A percentile compares a stretch with the other conserved stretches of the same genome.
Conservation (phyloP, 2,888 invertebrate species). For the Anarsia innoxiella region DNA sequence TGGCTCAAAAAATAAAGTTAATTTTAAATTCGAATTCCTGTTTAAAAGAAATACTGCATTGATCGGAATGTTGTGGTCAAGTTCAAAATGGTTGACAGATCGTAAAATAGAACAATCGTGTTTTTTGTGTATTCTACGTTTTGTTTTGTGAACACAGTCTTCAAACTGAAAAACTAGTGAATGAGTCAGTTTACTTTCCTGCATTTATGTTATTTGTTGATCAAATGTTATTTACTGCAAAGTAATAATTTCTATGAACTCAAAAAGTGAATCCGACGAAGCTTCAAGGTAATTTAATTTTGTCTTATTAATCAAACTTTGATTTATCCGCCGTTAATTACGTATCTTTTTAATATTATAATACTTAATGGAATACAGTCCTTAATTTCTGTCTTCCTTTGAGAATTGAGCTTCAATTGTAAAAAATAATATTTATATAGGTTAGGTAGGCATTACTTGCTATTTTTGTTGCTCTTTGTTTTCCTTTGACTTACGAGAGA, state of each 20-base stretch:
- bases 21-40: neutral
- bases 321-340: slow-evolving; percentile 5
- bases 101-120: slow-evolving; percentile 48
- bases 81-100: slow-evolving; percentile 60
- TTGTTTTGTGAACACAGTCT: slow-evolving; percentile 37
- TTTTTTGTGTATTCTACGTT: slow-evolving; percentile 47
- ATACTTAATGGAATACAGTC: no score
- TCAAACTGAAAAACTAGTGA: slow-evolving; percentile 24
- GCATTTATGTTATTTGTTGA: slow-evolving; percentile 42
- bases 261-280: slow-evolving; percentile 73
- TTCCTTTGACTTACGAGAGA: slow-evolving; percentile 26
- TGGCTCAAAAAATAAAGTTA: no score
- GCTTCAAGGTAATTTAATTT: slow-evolving; percentile 67
- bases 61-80: slow-evolving; percentile 23
- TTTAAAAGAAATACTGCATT: slow-evolving; percentile 20
- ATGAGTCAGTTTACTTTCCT: slow-evolving; percentile 36
- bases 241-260: slow-evolving; percentile 71
- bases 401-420: no score
- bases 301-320: slow-evolving; percentile 5
- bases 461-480: slow-evolving; percentile 61
- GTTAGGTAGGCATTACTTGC: slow-evolving; percentile 66
- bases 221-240: slow-evolving; percentile 43
- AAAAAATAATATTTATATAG: no score
- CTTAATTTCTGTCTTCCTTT: slow-evolving; percentile 18
- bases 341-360: neutral